A percentile compares a stretch with the other conserved stretches of the same genome.
Conservation (phyloP, 2,113 vertebrate genomes). For the Leptobrachium ailaonicum region DNA sequence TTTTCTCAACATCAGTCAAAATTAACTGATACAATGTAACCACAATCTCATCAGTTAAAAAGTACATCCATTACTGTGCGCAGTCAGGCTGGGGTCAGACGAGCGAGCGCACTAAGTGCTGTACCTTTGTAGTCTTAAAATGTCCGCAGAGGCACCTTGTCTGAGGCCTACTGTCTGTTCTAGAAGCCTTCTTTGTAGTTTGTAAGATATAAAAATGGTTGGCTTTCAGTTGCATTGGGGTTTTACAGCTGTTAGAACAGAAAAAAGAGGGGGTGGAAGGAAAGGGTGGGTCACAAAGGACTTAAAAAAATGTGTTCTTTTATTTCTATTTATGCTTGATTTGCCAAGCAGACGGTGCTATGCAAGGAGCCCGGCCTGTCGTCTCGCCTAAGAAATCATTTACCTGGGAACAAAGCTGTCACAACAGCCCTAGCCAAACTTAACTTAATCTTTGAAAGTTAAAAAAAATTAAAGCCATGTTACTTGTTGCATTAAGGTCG, state of each 20-base stretch:
- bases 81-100: too few relatives aligned
- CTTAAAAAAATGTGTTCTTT: not conserved
- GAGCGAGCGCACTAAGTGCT: too few relatives aligned
- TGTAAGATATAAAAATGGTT: constrained; percentile 12
- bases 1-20: too few relatives aligned
- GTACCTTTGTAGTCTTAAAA: too few relatives aligned
- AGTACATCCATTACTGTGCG: too few relatives aligned
- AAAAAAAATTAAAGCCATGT: too few relatives aligned
- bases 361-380: not conserved
- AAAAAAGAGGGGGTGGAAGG: not conserved
- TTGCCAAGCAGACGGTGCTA: constrained; percentile 23
- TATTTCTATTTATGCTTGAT: constrained; percentile 15
- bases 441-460: too few relatives aligned
- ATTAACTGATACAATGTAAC: too few relatives aligned
- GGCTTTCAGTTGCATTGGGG: constrained; percentile 13
- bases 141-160: too few relatives aligned
- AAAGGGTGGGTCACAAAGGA: not conserved
- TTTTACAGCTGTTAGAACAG: constrained; percentile 18
- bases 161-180: not conserved
- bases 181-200: not conserved
- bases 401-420: not conserved
- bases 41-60: too few relatives aligned
- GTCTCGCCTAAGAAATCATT: not conserved
- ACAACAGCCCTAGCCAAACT: not conserved
- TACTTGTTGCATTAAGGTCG: too few relatives aligned